Base-by-base conservation (phyloP, 1,140 invertebrate species). In the Mizuhopecten yessoensis region DNA sequence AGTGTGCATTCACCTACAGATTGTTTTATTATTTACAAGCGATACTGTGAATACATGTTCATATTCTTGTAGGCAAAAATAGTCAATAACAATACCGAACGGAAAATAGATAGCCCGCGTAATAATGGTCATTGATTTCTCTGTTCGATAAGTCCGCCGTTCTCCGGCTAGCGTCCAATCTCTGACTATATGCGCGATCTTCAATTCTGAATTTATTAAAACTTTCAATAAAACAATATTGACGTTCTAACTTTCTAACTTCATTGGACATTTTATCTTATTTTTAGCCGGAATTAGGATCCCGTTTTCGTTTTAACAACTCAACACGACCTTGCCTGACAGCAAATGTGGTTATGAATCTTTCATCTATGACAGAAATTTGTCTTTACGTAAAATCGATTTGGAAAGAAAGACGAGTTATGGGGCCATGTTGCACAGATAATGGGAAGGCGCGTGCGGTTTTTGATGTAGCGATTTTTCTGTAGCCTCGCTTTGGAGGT, bases 351-450 rank as follows among this genome's bases (percentile, higher is more conserved):
- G 57, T 75, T 75, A 75, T 75, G 57, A 75, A 75, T 75, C 57
- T 75, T 75, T 75, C 57, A 75, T 75, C 57, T 75, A 75, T n/a
- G 57, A 75, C 57, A 75, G 57, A 75, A 75, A 75, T 75, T 75
- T 75, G 57, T 75, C 57, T 75, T 75, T 75, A 75, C 57, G 57
- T 75, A 75, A 75, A 75, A 75, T 75, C 57, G 57, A 75, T 75
- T 5, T 29, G 57, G 57, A 75, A n/a, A 75, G 57, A 75, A 75
- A n/a, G 57, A n/a, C 57, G 57, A 75, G 29, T 75, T 75, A 75
- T 75, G 57, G 29, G 57, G 57, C 57, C 57, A 75, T 75, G 57
- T 75, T 75, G 57, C 57, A 75, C 57, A 75, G 57, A 75, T 75
- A 75, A 75, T 75, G 57, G 57, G 57, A 75, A 75, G 29, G 57